phyloP scores from a whole-genome alignment of 2,888 invertebrate genomes.

The Apantesis nais region DNA sequence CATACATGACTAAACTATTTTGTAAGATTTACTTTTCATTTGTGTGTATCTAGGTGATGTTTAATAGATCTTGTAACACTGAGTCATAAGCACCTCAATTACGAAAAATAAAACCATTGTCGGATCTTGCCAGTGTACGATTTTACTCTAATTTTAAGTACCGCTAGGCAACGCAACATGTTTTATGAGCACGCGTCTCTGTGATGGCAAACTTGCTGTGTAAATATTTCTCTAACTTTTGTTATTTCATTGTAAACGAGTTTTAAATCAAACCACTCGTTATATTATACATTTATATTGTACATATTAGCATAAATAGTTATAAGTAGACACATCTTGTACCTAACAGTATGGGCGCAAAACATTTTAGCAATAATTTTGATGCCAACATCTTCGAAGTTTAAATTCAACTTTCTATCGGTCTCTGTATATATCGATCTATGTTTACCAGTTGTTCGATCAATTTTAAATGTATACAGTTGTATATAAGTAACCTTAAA shows the following conservation, averaged over 20 bases:
- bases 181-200: constrained; percentile 73
- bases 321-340: constrained; percentile 82
- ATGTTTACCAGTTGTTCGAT: constrained; percentile 69
- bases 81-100: constrained; percentile 22
- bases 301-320: constrained; percentile 80
- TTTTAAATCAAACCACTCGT: constrained; percentile 67
- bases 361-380: constrained; percentile 81
- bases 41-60: not conserved
- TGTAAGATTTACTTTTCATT: not conserved
- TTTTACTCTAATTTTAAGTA: constrained; percentile 47
- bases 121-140: constrained; percentile 71
- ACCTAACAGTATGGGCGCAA: constrained; percentile 76
- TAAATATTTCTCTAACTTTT: constrained; percentile 81
- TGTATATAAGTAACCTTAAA: constrained; percentile 76
- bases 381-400: constrained; percentile 80
- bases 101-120: constrained; percentile 34
- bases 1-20: not conserved
- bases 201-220: constrained; percentile 82
- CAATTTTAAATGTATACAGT: constrained; percentile 67
- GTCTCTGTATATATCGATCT: constrained; percentile 77
- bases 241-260: constrained; percentile 78
- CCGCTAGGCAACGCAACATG: constrained; percentile 44
- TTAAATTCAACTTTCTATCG: constrained; percentile 68
- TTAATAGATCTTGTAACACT: constrained; percentile 18
- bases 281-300: constrained; percentile 75